Conservation (phyloP, 2,797 vertebrate species). For the Fistularia commersonii region DNA sequence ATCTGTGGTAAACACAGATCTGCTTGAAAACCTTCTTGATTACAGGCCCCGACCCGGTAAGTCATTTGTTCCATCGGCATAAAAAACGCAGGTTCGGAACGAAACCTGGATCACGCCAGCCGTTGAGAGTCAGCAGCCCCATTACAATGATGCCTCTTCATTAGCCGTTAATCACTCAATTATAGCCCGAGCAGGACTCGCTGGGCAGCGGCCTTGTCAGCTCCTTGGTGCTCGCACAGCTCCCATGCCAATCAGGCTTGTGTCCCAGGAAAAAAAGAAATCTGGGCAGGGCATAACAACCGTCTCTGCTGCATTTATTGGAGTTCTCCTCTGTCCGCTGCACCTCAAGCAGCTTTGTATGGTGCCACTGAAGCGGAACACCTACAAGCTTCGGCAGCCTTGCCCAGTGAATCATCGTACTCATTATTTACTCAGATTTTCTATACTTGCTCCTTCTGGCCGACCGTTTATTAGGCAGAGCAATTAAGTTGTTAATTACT, state of each 20-base stretch:
- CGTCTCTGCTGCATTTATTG: slow-evolving; percentile 47
- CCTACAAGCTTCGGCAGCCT: slow-evolving; percentile 32
- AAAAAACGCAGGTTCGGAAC: no score
- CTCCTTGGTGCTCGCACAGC: slow-evolving; percentile 41
- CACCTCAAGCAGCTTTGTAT: slow-evolving; percentile 1
- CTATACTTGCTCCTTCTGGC: slow-evolving; percentile 24
- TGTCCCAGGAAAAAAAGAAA: slow-evolving; percentile 44
- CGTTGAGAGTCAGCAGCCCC: slow-evolving; percentile 38
- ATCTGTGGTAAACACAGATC: slow-evolving; percentile 25
- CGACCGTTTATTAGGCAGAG: slow-evolving; percentile 29
- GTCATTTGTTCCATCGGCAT: no score
- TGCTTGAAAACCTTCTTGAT: slow-evolving; percentile 17
- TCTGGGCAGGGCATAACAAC: slow-evolving; percentile 40
- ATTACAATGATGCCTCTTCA: slow-evolving; percentile 57
- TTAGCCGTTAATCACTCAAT: slow-evolving; percentile 60
- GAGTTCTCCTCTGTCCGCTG: slow-evolving; percentile 29
- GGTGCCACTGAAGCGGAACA: slow-evolving; percentile 40
- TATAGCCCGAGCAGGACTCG: slow-evolving; percentile 47
- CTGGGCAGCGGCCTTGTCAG: slow-evolving; percentile 44
- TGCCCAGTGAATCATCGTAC: slow-evolving; percentile 32
- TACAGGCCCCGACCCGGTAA: no score
- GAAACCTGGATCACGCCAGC: background rate
- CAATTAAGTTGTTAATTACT: slow-evolving; percentile 51
- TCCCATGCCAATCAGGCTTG: slow-evolving; percentile 50
- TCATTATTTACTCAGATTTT: slow-evolving; percentile 45